A percentile compares a stretch with the other conserved stretches of the same genome.
phyloP scores from a whole-genome alignment of 2,888 invertebrate species.

The Catotricha subobsoleta region DNA sequence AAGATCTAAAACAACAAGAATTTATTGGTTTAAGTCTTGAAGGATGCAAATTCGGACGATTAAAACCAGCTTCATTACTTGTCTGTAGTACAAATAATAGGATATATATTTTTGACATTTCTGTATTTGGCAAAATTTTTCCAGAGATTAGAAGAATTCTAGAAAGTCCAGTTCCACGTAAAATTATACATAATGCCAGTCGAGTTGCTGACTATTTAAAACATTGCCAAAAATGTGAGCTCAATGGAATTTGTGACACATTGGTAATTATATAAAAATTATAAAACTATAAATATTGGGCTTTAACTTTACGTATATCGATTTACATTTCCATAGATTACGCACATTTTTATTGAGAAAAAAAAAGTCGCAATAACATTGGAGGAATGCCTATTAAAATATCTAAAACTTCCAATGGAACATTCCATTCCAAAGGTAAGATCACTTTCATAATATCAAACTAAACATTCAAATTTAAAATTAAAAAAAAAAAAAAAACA shows the following conservation, averaged over 20 bases:
- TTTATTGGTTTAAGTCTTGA: not conserved
- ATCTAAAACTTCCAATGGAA: too few relatives aligned
- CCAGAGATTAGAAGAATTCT: not conserved
- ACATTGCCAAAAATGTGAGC: not conserved
- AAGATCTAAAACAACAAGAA: not conserved
- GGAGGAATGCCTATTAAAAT: too few relatives aligned
- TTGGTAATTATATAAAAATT: not conserved
- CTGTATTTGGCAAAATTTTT: not conserved
- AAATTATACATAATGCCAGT: not conserved
- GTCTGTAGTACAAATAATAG: not conserved
- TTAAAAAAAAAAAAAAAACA: too few relatives aligned
- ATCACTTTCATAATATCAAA: too few relatives aligned
- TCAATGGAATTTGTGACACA: not conserved
- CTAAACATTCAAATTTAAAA: too few relatives aligned
- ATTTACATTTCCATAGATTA: too few relatives aligned
- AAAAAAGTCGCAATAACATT: too few relatives aligned
- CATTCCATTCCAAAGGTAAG: too few relatives aligned
- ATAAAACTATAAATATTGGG: too few relatives aligned
- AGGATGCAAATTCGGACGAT: not conserved
- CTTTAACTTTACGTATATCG: too few relatives aligned
- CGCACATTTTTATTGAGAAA: too few relatives aligned
- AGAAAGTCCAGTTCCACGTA: not conserved
- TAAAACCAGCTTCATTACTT: not conserved
- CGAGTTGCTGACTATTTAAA: not conserved
- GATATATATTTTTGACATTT: constrained; percentile 1